These are phyloP conservation scores for Enteromius unitaeniatus DNA, from an alignment of 2,797 vertebrate genomes.

Conservation along the genomic window DNA sequence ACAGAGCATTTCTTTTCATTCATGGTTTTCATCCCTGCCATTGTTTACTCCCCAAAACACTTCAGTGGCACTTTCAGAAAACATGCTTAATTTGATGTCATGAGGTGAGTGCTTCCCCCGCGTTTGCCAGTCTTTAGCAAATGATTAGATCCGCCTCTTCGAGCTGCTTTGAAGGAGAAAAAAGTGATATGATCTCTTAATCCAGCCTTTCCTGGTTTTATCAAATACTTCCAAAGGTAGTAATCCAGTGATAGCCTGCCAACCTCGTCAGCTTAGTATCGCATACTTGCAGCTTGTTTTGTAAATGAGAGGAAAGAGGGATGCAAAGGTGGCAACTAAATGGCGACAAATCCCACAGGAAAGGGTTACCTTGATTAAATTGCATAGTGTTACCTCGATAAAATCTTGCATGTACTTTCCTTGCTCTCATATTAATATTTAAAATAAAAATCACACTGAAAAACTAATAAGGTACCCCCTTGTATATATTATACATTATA, in stretches of 20 bases:
- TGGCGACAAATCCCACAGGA: slow-evolving; percentile 26
- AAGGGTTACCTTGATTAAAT: slow-evolving; percentile 42
- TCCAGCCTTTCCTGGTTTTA: slow-evolving; percentile 64
- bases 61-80: slow-evolving; percentile 38
- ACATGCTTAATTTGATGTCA: slow-evolving; percentile 38
- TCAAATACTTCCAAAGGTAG: slow-evolving; percentile 65
- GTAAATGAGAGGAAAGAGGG: slow-evolving; percentile 36
- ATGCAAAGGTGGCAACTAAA: slow-evolving; percentile 1
- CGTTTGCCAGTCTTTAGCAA: slow-evolving; percentile 63
- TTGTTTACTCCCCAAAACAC: slow-evolving; percentile 32
- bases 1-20: slow-evolving; percentile 33
- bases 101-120: slow-evolving; percentile 44
- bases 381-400: slow-evolving; percentile 31
- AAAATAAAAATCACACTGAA: slow-evolving; percentile 6
- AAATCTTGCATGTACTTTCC: slow-evolving; percentile 33
- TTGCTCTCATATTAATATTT: slow-evolving; percentile 20
- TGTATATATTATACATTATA: neutral
- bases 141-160: slow-evolving; percentile 63
- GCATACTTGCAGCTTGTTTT: slow-evolving; percentile 57
- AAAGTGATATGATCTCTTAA: slow-evolving; percentile 73
- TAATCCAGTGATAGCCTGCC: slow-evolving; percentile 65
- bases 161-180: slow-evolving; percentile 67
- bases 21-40: slow-evolving; percentile 32
- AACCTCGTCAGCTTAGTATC: slow-evolving; percentile 64
- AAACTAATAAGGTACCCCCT: slow-evolving; percentile 8